Evolutionary conservation across 2,797 vertebrate species (phyloP).

Genomic region (Thaleichthys pacificus): DNA sequence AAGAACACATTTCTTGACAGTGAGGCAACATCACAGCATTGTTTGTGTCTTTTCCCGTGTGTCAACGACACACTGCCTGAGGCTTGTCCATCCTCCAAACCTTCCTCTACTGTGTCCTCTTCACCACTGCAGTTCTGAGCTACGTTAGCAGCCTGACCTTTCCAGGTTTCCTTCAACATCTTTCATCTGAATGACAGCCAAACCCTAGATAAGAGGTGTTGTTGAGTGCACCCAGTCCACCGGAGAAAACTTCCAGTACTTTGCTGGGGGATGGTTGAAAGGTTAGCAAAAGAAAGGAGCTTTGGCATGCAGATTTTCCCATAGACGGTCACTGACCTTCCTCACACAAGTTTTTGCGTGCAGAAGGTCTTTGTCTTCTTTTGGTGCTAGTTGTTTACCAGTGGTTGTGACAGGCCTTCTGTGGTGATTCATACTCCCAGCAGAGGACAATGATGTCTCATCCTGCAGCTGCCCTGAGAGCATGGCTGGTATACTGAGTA

Average conservation of each 20-base stretch:
- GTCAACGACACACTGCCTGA: too few relatives aligned
- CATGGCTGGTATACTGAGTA: too few relatives aligned
- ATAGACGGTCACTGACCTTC: not conserved
- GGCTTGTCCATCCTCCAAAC: not conserved
- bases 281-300: too few relatives aligned
- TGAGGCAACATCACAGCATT: too few relatives aligned
- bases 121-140: not conserved
- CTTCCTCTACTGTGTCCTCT: too few relatives aligned
- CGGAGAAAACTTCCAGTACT: too few relatives aligned
- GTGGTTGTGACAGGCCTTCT: not conserved
- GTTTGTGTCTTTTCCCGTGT: too few relatives aligned
- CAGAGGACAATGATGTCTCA: not conserved
- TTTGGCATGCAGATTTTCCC: not conserved
- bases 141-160: not conserved
- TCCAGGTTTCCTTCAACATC: not conserved
- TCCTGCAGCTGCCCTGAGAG: not conserved
- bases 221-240: too few relatives aligned
- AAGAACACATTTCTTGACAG: too few relatives aligned
- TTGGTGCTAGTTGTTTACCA: too few relatives aligned
- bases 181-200: not conserved
- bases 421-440: not conserved
- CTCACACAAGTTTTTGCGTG: not conserved
- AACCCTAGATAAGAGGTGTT: too few relatives aligned
- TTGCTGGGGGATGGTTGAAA: too few relatives aligned
- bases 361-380: not conserved